Evolutionary conservation across 2,888 invertebrate genomes (phyloP), one percentile per base, ranked within the genome.

Genomic region (Cyclophora punctaria): DNA sequence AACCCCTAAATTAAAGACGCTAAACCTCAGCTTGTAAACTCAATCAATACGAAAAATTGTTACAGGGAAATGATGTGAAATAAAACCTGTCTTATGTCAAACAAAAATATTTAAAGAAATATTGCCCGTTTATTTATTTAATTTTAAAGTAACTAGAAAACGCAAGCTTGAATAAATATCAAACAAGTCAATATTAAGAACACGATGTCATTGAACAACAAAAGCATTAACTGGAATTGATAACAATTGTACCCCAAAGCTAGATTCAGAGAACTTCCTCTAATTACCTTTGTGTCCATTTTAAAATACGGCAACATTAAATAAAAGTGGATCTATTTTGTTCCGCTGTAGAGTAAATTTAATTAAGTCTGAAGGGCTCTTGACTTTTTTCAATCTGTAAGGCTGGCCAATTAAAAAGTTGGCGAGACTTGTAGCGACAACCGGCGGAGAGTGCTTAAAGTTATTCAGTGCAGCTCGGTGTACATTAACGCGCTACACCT

Each of bases 341-440:
- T 74, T 76, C 68, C 65, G 70, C 62, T 74, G 73, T 73, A 78
- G 78, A 77, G 77, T 78, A 76, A 78, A 80, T 80, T 82, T 82
- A 83, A 83, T 84, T 80, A 83, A 80, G 71, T 73, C 69, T 59
- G 73, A 80, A 78, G 75, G 76, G 70, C 74, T 67, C 78, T 81
- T 71, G 71, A 78, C 64, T 77, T 78, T 79, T 81, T 81, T 78
- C 78, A 79, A 79, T 82, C 76, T 73, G 74, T 75, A 73, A 72
- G 70, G 70, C 70, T 67, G 71, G 83, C 82, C 83, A 84, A 82
- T 83, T 83, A 83, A 83, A 83, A 84, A 81, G 80, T 83, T 81
- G 71, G 71, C 62, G 75, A 68, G 75, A 68, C 72, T 77, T 72
- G 73, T 73, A 72, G 73, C 79, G 76, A 79, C 82, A 80, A 77